Conservation (phyloP, 2,797 vertebrate genomes). For the Merluccius polli region DNA sequence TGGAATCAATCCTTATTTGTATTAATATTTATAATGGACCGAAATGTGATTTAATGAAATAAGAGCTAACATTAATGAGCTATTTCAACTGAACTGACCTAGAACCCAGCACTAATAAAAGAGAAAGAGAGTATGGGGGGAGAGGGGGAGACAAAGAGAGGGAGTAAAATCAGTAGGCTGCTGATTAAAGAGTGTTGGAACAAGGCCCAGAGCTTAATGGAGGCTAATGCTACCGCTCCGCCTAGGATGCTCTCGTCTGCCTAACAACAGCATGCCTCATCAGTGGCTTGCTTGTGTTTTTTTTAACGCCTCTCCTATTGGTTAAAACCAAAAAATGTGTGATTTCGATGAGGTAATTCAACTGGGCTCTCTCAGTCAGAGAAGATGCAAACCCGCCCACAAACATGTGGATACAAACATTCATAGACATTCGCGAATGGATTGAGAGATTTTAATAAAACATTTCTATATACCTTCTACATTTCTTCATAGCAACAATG, state of each 20-base stretch:
- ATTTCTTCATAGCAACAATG: no score
- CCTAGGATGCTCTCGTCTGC: constrained; percentile 61
- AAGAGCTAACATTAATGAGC: not conserved
- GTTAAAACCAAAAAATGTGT: constrained; percentile 16
- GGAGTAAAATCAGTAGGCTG: constrained; percentile 5
- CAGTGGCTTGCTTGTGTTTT: constrained; percentile 30
- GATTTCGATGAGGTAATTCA: not conserved
- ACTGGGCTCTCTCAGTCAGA: not conserved
- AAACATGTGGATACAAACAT: no score
- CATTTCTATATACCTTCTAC: not conserved
- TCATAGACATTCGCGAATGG: not conserved
- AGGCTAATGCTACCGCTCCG: constrained; percentile 50
- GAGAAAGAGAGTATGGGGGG: not conserved
- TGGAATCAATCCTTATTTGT: not conserved
- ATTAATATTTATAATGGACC: not conserved
- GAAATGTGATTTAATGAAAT: not conserved
- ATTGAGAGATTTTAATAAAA: not conserved
- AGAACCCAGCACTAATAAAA: not conserved
- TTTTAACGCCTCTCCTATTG: constrained; percentile 47
- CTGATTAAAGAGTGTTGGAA: constrained; percentile 41
- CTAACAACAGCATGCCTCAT: constrained; percentile 62
- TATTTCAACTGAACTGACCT: not conserved
- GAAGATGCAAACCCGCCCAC: not conserved
- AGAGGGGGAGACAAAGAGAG: constrained; percentile 9
- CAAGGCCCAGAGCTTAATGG: constrained; percentile 49